phyloP scores from a whole-genome alignment of 92 coral and sea anemone genomes.

The Parazoanthus swiftii region DNA sequence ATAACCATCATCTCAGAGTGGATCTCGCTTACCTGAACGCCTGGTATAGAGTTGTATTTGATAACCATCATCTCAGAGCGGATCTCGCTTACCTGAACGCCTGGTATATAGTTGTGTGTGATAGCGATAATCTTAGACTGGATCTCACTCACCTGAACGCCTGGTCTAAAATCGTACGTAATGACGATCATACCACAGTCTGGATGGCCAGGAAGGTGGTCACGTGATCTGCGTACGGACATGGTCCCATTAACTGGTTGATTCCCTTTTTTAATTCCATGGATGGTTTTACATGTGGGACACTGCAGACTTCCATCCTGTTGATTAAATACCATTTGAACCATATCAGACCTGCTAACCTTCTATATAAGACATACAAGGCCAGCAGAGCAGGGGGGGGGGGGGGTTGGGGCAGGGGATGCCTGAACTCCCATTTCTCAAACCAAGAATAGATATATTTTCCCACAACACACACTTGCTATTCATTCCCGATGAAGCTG shows the following conservation, averaged over 20 bases:
- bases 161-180: conserved; percentile 64
- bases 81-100: conserved; percentile 67
- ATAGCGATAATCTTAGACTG: conserved; percentile 37
- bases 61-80: conserved; percentile 45
- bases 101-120: conserved; percentile 62
- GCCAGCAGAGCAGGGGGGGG: too few relatives aligned
- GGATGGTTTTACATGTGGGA: conserved; percentile 92
- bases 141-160: conserved; percentile 67
- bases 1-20: conserved; percentile 47
- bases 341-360: too few relatives aligned
- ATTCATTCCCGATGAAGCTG: too few relatives aligned
- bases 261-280: conserved; percentile 80
- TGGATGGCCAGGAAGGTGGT: conserved; percentile 82
- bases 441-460: too few relatives aligned
- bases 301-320: conserved; percentile 92
- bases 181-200: conserved; percentile 77
- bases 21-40: conserved; percentile 65
- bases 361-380: too few relatives aligned
- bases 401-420: too few relatives aligned
- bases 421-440: too few relatives aligned
- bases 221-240: conserved; percentile 50
- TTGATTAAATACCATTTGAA: not conserved
- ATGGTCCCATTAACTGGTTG: conserved; percentile 82
- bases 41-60: conserved; percentile 60
- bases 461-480: too few relatives aligned